Percentiles rank a stretch among this genome's conserved stretches.
These are phyloP conservation scores for Myotis daubentonii DNA, from an alignment of 2,797 vertebrate species.

Conservation along the genomic window DNA sequence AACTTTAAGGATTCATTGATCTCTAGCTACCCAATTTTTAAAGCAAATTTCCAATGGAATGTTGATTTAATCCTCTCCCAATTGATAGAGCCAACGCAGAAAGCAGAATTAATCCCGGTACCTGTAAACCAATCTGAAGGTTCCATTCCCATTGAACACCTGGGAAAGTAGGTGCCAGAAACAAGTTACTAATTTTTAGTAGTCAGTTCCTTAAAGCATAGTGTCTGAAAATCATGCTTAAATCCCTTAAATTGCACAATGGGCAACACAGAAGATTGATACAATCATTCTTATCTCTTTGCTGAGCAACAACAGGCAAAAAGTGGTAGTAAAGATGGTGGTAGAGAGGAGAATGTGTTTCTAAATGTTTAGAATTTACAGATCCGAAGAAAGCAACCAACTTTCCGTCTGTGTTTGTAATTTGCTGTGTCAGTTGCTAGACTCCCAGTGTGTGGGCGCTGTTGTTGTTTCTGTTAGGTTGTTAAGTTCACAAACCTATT, in stretches of 20 bases:
- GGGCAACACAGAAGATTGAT: background rate
- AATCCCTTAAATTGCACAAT: background rate
- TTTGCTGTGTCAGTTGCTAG: background rate
- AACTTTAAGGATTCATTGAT: background rate
- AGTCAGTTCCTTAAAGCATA: background rate
- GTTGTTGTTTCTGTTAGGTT: background rate
- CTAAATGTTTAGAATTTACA: background rate
- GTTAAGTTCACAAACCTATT: background rate
- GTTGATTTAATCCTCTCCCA: constrained; percentile 46
- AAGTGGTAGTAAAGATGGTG: background rate
- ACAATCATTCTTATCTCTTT: background rate
- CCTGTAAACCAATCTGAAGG: background rate
- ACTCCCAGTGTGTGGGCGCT: background rate
- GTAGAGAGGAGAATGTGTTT: background rate
- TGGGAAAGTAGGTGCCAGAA: constrained; percentile 35
- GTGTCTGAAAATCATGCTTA: background rate
- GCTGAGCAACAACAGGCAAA: background rate
- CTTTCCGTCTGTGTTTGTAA: background rate
- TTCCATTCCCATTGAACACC: constrained; percentile 4
- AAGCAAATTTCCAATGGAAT: constrained; percentile 64
- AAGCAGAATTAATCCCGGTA: constrained; percentile 41
- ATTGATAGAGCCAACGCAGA: background rate
- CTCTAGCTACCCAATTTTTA: background rate
- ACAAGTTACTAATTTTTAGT: constrained; percentile 22
- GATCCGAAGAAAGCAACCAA: background rate